Evolutionary conservation across 2,888 invertebrate species (phyloP).

Genomic region (Byasa hedistus): DNA sequence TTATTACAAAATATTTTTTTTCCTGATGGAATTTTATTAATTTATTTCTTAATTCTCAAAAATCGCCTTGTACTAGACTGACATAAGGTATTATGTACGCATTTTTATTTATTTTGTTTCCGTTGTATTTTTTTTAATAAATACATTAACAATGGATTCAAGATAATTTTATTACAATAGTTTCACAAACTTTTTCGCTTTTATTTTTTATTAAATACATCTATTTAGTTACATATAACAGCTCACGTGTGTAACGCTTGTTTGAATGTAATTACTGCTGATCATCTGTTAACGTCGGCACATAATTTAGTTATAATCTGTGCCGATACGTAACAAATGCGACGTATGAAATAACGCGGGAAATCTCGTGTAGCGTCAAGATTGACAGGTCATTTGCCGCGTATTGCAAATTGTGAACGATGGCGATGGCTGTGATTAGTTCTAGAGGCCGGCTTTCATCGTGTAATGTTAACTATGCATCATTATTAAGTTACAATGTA

Average conservation of each 20-base stretch:
- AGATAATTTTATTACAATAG: no score
- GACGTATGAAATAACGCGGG: slow-evolving; percentile 24
- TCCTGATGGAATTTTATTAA: no score
- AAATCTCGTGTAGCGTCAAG: slow-evolving; percentile 22
- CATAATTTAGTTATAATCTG: slow-evolving; percentile 29
- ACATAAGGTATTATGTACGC: no score
- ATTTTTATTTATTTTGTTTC: no score
- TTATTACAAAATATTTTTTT: no score
- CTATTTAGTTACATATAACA: neutral
- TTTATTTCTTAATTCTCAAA: no score
- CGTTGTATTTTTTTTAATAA: no score
- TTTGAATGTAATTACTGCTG: slow-evolving; percentile 21
- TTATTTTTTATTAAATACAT: no score
- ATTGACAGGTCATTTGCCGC: slow-evolving; percentile 31
- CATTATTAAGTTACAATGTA: slow-evolving; percentile 11
- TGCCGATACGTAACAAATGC: slow-evolving; percentile 22
- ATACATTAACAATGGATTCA: no score
- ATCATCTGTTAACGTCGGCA: slow-evolving; percentile 23
- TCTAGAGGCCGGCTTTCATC: slow-evolving; percentile 21
- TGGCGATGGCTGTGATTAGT: slow-evolving; percentile 17
- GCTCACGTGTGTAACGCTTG: neutral
- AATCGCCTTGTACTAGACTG: no score
- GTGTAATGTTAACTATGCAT: slow-evolving; percentile 18
- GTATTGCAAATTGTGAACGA: slow-evolving; percentile 27
- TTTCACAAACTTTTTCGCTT: no score